phyloP scores from a whole-genome alignment of 2,797 vertebrate species.

The Poeciliopsis presidionis region DNA sequence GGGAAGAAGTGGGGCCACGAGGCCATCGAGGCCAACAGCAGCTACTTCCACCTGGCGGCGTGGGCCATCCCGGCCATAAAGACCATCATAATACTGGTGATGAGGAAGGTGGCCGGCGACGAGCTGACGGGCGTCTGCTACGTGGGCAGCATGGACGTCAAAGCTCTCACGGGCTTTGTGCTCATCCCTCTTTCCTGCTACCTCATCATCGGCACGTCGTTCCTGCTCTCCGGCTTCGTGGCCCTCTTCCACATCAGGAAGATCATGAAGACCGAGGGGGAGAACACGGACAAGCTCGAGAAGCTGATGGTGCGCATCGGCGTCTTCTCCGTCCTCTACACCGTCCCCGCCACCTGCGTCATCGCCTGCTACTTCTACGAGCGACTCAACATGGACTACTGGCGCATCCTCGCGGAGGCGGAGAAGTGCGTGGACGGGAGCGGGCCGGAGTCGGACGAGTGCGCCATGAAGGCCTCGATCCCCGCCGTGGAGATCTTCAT shows the following conservation, averaged over 20 bases:
- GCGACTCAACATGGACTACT: constrained; percentile 94
- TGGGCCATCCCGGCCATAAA: constrained; percentile 97
- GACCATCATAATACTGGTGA: constrained; percentile 95
- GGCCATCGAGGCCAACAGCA: constrained; percentile 97
- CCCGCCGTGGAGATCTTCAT: constrained; percentile 96
- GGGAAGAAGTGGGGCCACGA: constrained; percentile 99
- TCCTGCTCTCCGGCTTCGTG: constrained; percentile 95
- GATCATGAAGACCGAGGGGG: constrained; percentile 97
- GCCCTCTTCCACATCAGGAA: constrained; percentile 97
- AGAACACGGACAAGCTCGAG: constrained; percentile 97
- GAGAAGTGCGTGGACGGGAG: constrained; percentile 81
- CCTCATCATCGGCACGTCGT: constrained; percentile 93
- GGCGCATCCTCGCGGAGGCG: constrained; percentile 86
- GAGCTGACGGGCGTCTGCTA: constrained; percentile 97
- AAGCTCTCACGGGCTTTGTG: constrained; percentile 94
- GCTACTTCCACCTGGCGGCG: constrained; percentile 96
- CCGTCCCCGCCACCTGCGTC: constrained; percentile 96
- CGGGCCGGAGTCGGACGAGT: constrained; percentile 84
- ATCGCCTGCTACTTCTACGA: constrained; percentile 98
- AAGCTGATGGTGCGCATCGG: constrained; percentile 97
- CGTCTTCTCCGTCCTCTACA: constrained; percentile 95
- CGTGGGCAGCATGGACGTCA: constrained; percentile 96
- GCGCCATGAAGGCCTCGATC: constrained; percentile 90
- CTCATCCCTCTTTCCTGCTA: constrained; percentile 95
- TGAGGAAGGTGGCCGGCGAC: constrained; percentile 96